Evolutionary conservation across 2,113 vertebrate species (phyloP), one percentile per base, ranked within the genome.

Genomic region (Macquaria ambigua): DNA sequence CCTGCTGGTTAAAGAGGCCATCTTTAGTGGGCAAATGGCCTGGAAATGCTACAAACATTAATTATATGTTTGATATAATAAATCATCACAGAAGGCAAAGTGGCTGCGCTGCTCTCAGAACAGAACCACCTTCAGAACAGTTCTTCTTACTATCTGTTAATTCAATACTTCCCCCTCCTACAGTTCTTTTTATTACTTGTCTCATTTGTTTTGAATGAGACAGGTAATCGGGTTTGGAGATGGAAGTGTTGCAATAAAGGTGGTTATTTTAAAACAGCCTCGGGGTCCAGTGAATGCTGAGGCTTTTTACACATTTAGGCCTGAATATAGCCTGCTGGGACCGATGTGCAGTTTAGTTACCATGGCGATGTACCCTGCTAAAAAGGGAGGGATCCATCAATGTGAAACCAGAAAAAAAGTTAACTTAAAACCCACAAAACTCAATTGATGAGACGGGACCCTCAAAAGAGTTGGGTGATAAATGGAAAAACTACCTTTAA

Each of bases 21-120:
- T 83, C 77, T 84, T 89, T 76, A 79, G 77, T 15, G 20, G 43
- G 77, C 76, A 82, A 84, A 87, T 79, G 68, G 85, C 74, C 81
- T 83, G 58, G 78, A 78, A 83, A 82, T 58, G 41, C 59, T 59
- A 48, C 87, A 88, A 91, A 87, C 82, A 90, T 90, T 82, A 53
- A 61, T 92, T 85, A 85, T 20, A 41, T n/a, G 41, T 70, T 87
- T 4, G 18, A 72, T 41, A n/a, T 72, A 34, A 90, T 93, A 77
- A 92, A 92, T 92, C 87, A 86, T 34, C 43, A 6, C 41, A 25
- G 83, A 10, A 79, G 67, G 81, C 25, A 61, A 76, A 82, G 78
- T 15, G 72, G 72, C 55, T 23, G 11, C 5, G 15, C 16, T 18
- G 68, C 82, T 81, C 48, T 83, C 46, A 61, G 18, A 14, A 53